Conservation (phyloP, 2,888 invertebrate species). For the Hydroisotoma schaefferi region DNA sequence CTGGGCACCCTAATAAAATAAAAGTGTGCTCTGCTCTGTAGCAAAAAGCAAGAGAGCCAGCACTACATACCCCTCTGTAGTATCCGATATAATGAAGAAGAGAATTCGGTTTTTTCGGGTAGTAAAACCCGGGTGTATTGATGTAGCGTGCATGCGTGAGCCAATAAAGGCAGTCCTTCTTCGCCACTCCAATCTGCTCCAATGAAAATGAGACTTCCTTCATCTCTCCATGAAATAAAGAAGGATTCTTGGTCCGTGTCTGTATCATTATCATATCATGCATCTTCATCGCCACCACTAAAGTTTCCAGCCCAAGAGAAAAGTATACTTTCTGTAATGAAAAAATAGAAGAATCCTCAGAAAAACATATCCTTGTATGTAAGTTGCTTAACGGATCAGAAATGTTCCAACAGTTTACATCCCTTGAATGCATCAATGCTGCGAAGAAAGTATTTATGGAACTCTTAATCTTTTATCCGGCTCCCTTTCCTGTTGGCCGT, state of each 20-base stretch:
- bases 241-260: background rate
- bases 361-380: no score
- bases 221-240: no score
- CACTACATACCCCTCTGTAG: background rate
- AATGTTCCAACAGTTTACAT: no score
- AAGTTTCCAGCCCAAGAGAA: no score
- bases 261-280: background rate
- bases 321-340: no score
- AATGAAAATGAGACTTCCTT: constrained; percentile 26
- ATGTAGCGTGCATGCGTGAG: constrained; percentile 38
- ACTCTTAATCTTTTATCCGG: no score
- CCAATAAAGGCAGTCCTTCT: constrained; percentile 34
- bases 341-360: no score
- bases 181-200: constrained; percentile 15
- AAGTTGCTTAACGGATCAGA: no score
- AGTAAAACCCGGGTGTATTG: constrained; percentile 1
- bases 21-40: background rate
- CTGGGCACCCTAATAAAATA: background rate
- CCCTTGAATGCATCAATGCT: no score
- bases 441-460: no score
- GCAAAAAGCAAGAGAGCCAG: background rate
- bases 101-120: background rate
- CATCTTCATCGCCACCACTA: background rate
- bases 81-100: background rate
- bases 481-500: no score